Evolutionary conservation across 2,113 vertebrate species (phyloP), one percentile per base, ranked within the genome.

Genomic region (Periophthalmodon schlosseri): DNA sequence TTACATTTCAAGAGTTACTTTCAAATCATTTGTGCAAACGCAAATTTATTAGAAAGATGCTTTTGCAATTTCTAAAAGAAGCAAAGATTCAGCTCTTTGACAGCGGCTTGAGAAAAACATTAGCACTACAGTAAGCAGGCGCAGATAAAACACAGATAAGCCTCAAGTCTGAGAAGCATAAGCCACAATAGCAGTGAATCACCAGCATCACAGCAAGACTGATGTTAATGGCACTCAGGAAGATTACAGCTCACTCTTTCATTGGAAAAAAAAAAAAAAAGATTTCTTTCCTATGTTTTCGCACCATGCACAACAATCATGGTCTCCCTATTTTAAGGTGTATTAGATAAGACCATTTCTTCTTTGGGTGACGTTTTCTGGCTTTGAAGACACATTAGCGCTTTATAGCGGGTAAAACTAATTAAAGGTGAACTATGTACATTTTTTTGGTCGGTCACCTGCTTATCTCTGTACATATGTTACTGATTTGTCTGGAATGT

Each of bases 261-360:
- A 78, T 24, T 64, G 68, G 28, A 28, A 3, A 28, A 3, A 28
- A 72, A 83, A 88, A 72, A 91, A 56, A 82, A 84, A 87, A 52
- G 14, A 16, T 16, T 18, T 85, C 82, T 91, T n/a, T 72, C 46
- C 82, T 33, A 74, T 83, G 70, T 72, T 79, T 88, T 81, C 79
- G 89, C 13, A 78, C 75, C 89, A 85, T 83, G 78, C 86, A 87
- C 82, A 88, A 74, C 82, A 84, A 74, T 56, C 83, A 23, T 28
- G 80, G 60, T 72, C 72, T 76, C 69, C 82, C 69, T 73, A 8
- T 52, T 74, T 85, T 23, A 66, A 52, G 9, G 33, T 72, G 28
- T 68, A 39, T 70, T 34, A 44, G 50, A 11, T n/a, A 10, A 46
- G 23, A 23, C 1, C 1, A 1, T 73, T 54, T 64, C 39, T 49